phyloP scores from a whole-genome alignment of 2,113 vertebrate genomes.

The Spea multiplicata region DNA sequence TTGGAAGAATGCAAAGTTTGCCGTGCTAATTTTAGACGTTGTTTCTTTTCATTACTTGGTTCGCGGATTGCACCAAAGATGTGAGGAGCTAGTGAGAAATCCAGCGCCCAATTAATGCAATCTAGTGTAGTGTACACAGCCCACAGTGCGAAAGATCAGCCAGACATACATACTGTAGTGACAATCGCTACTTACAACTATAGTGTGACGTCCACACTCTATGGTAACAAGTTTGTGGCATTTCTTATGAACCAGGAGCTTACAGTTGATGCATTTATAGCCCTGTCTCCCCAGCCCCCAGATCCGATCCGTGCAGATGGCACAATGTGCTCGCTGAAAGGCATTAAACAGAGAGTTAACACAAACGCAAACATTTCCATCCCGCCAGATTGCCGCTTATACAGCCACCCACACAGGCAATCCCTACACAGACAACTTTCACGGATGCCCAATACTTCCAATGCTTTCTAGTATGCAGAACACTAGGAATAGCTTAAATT shows the following conservation, averaged over 20 bases:
- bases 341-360: background rate
- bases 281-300: conserved; percentile 97
- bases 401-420: conserved; percentile 4
- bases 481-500: too few species aligned
- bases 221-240: conserved; percentile 91
- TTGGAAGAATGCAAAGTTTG: too few species aligned
- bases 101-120: background rate
- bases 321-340: conserved; percentile 90
- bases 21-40: too few species aligned
- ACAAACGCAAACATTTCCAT: conserved; percentile 11
- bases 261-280: conserved; percentile 98
- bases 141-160: too few species aligned
- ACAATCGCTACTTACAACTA: conserved; percentile 64
- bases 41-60: too few species aligned
- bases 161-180: background rate
- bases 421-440: background rate
- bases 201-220: conserved; percentile 83
- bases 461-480: too few species aligned
- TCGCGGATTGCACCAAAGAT: too few species aligned
- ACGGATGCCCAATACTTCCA: too few species aligned
- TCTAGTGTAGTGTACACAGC: background rate
- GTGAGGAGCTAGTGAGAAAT: too few species aligned
- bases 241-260: conserved; percentile 97
- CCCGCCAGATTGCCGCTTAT: background rate
- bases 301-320: conserved; percentile 95